Evolutionary conservation across 1,140 invertebrate genomes (phyloP).

Genomic region (Belonocnema kinseyi): DNA sequence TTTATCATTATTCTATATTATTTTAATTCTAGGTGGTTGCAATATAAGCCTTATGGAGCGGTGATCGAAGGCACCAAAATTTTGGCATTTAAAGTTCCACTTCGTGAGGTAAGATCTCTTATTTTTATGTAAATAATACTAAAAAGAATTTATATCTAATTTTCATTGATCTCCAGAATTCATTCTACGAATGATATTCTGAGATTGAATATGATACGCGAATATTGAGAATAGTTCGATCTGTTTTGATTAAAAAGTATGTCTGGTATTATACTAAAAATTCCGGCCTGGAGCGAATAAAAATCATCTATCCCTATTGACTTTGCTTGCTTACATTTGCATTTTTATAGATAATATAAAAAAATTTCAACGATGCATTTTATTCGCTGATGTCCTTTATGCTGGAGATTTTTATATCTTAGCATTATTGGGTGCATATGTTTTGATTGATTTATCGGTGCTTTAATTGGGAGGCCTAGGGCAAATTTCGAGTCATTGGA

Average conservation of each 20-base stretch:
- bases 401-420: conserved; percentile 6
- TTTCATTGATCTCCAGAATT: background rate
- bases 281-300: too few relatives aligned
- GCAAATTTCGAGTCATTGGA: conserved; percentile 25
- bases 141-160: conserved; percentile 34
- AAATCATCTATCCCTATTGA: too few relatives aligned
- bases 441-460: conserved; percentile 22
- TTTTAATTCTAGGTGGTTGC: conserved; percentile 80
- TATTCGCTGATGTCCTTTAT: background rate
- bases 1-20: conserved; percentile 11
- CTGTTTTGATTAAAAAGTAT: too few relatives aligned
- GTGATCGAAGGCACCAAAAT: conserved; percentile 82
- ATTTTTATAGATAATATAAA: too few relatives aligned
- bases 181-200: too few relatives aligned
- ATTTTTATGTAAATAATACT: background rate
- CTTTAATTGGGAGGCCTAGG: conserved; percentile 25
- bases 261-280: too few relatives aligned
- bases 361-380: background rate
- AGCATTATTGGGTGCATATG: background rate
- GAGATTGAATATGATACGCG: too few relatives aligned
- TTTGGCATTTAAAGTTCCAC: conserved; percentile 87
- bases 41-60: conserved; percentile 81
- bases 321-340: too few relatives aligned
- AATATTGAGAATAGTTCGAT: too few relatives aligned
- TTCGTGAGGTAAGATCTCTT: conserved; percentile 79